Conservation (phyloP, 1,140 invertebrate genomes). For the Drosophila persimilis region DNA sequence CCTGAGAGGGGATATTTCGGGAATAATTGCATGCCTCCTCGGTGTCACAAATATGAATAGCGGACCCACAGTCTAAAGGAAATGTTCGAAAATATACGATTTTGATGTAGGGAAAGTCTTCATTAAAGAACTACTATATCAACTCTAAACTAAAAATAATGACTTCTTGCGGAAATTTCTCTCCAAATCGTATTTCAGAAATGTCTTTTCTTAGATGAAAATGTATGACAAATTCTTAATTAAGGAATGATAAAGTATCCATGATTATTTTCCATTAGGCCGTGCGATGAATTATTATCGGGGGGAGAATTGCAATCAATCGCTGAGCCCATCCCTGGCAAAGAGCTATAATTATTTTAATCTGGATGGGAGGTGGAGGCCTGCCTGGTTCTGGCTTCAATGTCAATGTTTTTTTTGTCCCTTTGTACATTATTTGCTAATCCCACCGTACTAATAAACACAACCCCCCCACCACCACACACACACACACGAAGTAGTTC, state of each 20-base stretch:
- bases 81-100: too few species aligned
- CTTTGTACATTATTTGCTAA: constrained; percentile 63
- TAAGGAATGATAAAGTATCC: constrained; percentile 37
- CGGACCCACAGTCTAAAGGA: too few species aligned
- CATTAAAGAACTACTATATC: too few species aligned
- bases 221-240: constrained; percentile 29
- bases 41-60: not conserved
- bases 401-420: constrained; percentile 55
- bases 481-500: not conserved
- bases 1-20: not conserved
- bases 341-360: constrained; percentile 24
- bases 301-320: constrained; percentile 23
- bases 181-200: too few species aligned
- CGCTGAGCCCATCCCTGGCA: constrained; percentile 3
- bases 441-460: constrained; percentile 16
- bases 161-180: too few species aligned
- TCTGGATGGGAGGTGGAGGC: constrained; percentile 13
- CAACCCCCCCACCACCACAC: constrained; percentile 11
- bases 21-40: constrained; percentile 22
- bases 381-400: constrained; percentile 27
- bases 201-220: constrained; percentile 5
- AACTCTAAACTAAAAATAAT: too few species aligned
- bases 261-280: constrained; percentile 35
- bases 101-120: too few species aligned
- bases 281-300: constrained; percentile 27